Evolutionary conservation across 1,140 invertebrate genomes (phyloP), one percentile per base, ranked within the genome.

Genomic region (Eriosoma lanigerum): DNA sequence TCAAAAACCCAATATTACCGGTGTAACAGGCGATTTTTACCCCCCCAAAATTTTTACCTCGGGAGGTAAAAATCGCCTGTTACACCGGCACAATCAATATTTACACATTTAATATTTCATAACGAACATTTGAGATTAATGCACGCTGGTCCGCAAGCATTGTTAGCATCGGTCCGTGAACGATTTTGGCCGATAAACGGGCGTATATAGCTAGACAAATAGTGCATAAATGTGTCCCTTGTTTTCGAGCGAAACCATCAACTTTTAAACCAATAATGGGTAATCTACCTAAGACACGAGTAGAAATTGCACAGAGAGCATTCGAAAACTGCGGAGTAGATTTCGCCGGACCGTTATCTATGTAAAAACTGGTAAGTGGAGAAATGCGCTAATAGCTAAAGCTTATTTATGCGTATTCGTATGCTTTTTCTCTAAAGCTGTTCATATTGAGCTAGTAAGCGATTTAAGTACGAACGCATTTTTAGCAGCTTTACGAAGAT

Each of bases 391-490:
- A 8, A 80, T 58, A 19, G 29, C 82, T 12, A 88, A 88, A 78
- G 83, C 82, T 3, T 88, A 87, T 81, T 68, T 87, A 12, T 84
- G 82, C 24, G 5, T 88, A 13, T 88, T 88, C 81, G 85, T 87
- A 8, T 88, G 86, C 80, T 85, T 87, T 21, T 50, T 82, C 1
- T 86, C 86, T 1, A 84, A 84, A 60, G 87, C 85, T 8, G 80
- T 87, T n/a, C 87, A 88, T 81, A 81, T 89, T 8, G 87, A 88
- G 81, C 24, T 86, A 0, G 86, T 87, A 0, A 82, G 83, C 0
- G 83, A 86, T 82, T 60, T 88, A 10, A 82, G 84, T 1, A 84
- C 86, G 3, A 84, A 86, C 56, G 81, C 82, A 5, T 88, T 88
- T 75, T 80, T 87, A 15, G 82, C 84, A 17, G 83, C 85, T 10